These are phyloP conservation scores for Mastomys natalensis DNA, from an alignment of 2,113 vertebrate species.

Conservation along the genomic window DNA sequence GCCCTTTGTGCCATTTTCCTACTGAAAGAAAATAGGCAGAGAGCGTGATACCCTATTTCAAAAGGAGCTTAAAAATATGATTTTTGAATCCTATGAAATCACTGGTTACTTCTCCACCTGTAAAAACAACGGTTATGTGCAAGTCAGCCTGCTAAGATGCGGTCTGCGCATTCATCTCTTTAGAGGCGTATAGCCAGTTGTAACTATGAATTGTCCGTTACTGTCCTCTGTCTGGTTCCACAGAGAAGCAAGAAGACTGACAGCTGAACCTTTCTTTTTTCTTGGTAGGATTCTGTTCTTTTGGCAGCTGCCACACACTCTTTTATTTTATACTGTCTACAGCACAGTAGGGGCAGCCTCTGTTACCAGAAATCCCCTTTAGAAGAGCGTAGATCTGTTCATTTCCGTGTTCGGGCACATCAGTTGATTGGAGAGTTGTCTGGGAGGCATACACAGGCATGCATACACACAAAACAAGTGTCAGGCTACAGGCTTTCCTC, in stretches of 20 bases:
- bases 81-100: neutral
- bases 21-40: neutral
- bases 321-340: neutral
- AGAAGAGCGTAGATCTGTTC: constrained; percentile 55
- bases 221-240: neutral
- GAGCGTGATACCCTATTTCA: neutral
- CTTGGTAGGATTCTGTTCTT: constrained; percentile 6
- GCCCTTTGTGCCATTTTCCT: neutral
- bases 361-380: constrained; percentile 71
- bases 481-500: constrained; percentile 64
- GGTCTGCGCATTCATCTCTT: neutral
- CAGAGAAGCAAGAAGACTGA: neutral
- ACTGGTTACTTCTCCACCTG: neutral
- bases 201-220: neutral
- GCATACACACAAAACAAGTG: constrained; percentile 53
- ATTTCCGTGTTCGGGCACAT: constrained; percentile 45
- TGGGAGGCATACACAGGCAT: constrained; percentile 68
- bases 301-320: neutral
- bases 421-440: constrained; percentile 79
- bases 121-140: neutral
- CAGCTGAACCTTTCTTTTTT: neutral
- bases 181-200: neutral
- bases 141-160: neutral
- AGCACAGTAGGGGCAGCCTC: neutral
- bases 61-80: neutral